Base-by-base conservation (phyloP, 2,113 vertebrate genomes). In the Fregata magnificens region DNA sequence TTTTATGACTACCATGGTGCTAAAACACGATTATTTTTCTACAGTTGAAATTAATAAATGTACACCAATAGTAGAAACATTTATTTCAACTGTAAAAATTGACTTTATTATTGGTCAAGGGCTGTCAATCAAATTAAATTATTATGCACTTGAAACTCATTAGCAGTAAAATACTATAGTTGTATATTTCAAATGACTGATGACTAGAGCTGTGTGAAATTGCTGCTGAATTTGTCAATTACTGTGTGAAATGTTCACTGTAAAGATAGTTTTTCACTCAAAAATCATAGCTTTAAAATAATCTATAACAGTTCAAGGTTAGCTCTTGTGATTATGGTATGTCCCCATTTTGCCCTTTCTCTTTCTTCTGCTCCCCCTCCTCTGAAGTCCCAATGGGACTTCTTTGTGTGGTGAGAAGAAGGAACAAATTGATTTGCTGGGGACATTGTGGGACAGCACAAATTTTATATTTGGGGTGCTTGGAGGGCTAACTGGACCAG, bases 81-180 rank as follows among this genome's bases (percentile, higher is more conserved):
- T 85, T 89, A 76, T 91, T 95, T 89, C 65, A 70, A n/a, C 81
- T 65, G 34, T 85, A 94, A 92, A 97, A 92, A 85, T 74, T 88
- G 3, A 76, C 61, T 86, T 76, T 80, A 63, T 45, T 82, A 47
- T 73, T 94, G 89, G 81, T 94, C 83, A 91, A 91, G 62, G 34
- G 20, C 49, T 82, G 83, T 82, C 91, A 95, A 62, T 95, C 88
- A 97, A 89, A 91, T 77, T 84, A 87, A 93, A 69, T 89, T 93
- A 66, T 88, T 95, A 97, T 79, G 65, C 61, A 89, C 61, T 95
- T 91, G 62, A 86, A 97, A 76, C 65, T 93, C 92, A 93, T 95
- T 95, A 95, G 28, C 56, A 91, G 40, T 87, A 76, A 80, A 91
- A 82, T 65, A 87, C 19, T 71, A 44, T 72, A 86, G 34, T 32